Percentiles rank a stretch among this genome's conserved stretches.
Conservation (phyloP, 2,797 vertebrate genomes). For the Hypotaenidia okinawae region DNA sequence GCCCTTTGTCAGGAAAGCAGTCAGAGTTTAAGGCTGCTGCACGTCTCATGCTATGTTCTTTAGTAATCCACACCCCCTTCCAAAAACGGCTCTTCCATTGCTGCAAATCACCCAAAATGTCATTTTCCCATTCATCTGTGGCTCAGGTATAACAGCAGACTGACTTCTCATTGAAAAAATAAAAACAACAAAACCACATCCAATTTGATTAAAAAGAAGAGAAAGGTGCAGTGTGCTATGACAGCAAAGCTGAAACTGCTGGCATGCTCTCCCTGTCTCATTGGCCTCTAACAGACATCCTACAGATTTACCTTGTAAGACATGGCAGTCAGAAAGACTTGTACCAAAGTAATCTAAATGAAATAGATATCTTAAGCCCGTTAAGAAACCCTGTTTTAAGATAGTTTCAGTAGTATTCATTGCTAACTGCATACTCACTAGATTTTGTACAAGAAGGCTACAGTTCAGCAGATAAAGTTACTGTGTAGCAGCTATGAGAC, state of each 20-base stretch:
- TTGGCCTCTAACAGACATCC: accelerated
- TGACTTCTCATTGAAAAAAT: neutral
- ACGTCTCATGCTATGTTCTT: accelerated
- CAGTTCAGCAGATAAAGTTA: neutral
- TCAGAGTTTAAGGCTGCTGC: neutral
- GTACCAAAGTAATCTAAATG: neutral
- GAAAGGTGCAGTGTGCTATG: neutral
- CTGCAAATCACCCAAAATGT: neutral
- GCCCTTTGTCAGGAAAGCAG: neutral
- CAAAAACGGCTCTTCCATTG: neutral
- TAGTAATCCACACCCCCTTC: neutral
- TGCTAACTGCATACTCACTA: neutral
- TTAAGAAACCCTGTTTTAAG: neutral
- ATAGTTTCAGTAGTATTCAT: neutral
- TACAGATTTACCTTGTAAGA: neutral
- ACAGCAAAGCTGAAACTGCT: neutral
- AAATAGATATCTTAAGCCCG: neutral
- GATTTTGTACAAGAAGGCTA: neutral
- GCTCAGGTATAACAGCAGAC: neutral
- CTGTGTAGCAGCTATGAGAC: neutral
- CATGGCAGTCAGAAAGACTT: neutral
- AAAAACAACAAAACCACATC: neutral
- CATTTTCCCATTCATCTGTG: neutral
- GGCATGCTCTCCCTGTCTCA: accelerated
- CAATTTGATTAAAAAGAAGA: neutral